phyloP scores from a whole-genome alignment of 2,113 vertebrate species.

The Spizaetus ornatus region DNA sequence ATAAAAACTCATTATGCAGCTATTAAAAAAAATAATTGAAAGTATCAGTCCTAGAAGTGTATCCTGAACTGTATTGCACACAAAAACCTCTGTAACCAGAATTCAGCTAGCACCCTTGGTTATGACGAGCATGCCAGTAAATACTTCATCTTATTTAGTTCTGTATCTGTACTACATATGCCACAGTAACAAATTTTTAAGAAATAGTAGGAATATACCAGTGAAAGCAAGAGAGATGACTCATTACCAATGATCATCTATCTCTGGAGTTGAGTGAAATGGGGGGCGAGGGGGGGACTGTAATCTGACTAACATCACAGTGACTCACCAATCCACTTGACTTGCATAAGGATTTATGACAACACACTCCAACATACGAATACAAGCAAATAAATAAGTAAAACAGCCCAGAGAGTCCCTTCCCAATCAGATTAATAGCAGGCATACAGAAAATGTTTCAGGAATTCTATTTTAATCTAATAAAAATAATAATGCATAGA shows the following conservation, averaged over 20 bases:
- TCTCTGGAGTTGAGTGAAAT: not conserved
- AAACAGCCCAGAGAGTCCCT: not conserved
- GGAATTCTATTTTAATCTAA: not conserved
- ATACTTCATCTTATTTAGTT: not conserved
- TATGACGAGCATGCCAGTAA: not conserved
- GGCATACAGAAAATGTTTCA: not conserved
- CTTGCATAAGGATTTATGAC: not conserved
- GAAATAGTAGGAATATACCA: not conserved
- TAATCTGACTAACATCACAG: not conserved
- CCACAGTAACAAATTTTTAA: not conserved
- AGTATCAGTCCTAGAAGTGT: not conserved
- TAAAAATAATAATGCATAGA: not conserved
- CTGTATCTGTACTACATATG: not conserved
- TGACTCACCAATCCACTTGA: slow-evolving; percentile 36
- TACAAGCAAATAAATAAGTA: not conserved
- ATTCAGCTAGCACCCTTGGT: not conserved
- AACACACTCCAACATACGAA: not conserved
- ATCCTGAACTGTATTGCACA: not conserved
- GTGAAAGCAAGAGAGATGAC: not conserved
- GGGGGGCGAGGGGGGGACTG: not conserved
- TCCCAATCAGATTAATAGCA: not conserved
- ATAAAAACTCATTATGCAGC: not conserved
- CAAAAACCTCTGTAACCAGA: not conserved
- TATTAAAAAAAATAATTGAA: not conserved
- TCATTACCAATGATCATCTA: not conserved